These are phyloP conservation scores for Myotis lucifugus DNA, from an alignment of 2,113 vertebrate genomes.

Conservation along the genomic window DNA sequence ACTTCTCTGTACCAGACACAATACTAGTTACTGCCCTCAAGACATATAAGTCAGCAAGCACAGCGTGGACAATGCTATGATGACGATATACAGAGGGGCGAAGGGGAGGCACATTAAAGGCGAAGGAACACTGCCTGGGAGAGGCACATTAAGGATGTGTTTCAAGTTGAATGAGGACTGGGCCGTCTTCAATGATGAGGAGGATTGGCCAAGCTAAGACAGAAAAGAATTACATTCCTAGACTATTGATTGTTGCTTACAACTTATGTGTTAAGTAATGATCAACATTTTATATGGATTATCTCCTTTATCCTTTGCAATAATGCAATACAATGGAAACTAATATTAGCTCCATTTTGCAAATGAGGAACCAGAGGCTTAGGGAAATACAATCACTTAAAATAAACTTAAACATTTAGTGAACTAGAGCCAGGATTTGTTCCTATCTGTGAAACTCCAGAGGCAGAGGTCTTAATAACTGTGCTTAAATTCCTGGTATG, in stretches of 20 bases:
- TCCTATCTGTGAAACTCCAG: neutral
- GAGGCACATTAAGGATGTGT: neutral
- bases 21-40: neutral
- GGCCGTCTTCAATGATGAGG: neutral
- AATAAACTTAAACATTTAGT: neutral
- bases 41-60: neutral
- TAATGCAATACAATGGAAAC: neutral
- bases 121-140: neutral
- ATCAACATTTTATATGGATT: neutral
- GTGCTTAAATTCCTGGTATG: neutral
- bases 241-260: neutral
- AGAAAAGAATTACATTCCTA: neutral
- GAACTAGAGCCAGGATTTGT: neutral
- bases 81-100: neutral
- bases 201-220: neutral
- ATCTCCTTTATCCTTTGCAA: neutral
- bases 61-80: neutral
- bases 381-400: neutral
- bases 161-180: neutral
- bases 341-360: neutral
- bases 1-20: neutral
- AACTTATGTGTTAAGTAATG: neutral
- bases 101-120: neutral
- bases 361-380: neutral
- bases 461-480: neutral